Conservation (phyloP, 2,888 invertebrate species). For the Cephalotes varians region DNA sequence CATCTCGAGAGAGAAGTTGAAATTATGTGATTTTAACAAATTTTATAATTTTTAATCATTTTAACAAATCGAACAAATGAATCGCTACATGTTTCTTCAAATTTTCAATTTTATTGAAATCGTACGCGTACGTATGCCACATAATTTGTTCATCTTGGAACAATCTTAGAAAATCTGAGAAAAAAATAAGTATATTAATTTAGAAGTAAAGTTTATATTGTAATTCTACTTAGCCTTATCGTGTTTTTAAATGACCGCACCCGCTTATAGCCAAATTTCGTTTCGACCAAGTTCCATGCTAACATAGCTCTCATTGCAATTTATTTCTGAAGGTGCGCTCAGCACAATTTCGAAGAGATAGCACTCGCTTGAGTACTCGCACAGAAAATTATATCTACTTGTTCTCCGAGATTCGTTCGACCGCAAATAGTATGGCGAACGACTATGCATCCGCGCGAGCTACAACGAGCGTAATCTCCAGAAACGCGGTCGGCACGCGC, state of each 20-base stretch:
- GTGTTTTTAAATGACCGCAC: neutral
- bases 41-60: no score
- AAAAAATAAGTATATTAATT: neutral
- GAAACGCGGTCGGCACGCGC: constrained; percentile 25
- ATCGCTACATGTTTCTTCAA: no score
- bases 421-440: neutral
- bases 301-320: neutral
- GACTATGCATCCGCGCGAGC: neutral
- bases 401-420: constrained; percentile 8
- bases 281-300: neutral
- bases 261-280: neutral
- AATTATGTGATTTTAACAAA: no score
- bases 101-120: neutral
- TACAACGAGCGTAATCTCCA: constrained; percentile 38
- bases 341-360: neutral
- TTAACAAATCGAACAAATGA: no score
- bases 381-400: constrained; percentile 21
- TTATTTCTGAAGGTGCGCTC: neutral
- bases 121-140: neutral
- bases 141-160: no score
- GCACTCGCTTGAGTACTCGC: neutral
- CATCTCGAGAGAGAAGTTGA: no score
- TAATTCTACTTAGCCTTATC: neutral
- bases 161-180: neutral
- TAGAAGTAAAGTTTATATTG: neutral